Conservation (phyloP, 2,888 invertebrate species). For the Willowsia nigromaculata region DNA sequence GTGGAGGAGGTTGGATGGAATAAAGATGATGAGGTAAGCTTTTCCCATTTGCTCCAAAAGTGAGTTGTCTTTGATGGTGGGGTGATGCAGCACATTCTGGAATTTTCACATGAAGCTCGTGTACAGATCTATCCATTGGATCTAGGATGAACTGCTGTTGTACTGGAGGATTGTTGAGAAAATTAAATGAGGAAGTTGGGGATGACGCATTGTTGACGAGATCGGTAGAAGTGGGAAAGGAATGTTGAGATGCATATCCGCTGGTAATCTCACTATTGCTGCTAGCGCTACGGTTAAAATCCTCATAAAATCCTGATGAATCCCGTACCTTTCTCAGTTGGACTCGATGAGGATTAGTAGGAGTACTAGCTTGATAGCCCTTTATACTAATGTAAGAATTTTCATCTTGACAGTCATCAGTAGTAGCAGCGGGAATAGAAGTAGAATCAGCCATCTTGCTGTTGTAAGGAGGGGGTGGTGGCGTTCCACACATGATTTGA, state of each 20-base stretch:
- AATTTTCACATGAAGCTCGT: conserved; percentile 52
- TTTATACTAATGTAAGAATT: conserved; percentile 32
- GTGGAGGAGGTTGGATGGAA: conserved; percentile 70
- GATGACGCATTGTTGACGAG: conserved; percentile 20
- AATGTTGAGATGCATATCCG: conserved; percentile 46
- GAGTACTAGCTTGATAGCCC: conserved; percentile 31
- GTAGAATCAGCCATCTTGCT: conserved; percentile 56
- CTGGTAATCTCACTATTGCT: conserved; percentile 19
- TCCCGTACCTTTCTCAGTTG: conserved; percentile 46
- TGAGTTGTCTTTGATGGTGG: conserved; percentile 36
- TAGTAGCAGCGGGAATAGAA: background rate
- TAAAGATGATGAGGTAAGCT: conserved; percentile 10
- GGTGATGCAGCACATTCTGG: conserved; percentile 9
- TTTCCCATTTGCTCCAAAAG: conserved; percentile 34
- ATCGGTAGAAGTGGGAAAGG: conserved; percentile 31
- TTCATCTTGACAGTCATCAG: conserved; percentile 31
- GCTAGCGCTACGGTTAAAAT: conserved; percentile 36
- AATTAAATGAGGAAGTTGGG: conserved; percentile 39
- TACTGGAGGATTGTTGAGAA: conserved; percentile 26
- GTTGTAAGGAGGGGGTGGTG: conserved; percentile 59
- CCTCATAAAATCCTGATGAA: conserved; percentile 57
- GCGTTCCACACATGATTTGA: conserved; percentile 47
- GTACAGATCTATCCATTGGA: conserved; percentile 32
- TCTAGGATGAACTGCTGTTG: conserved; percentile 5
- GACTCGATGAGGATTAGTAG: conserved; percentile 11